Evolutionary conservation across 2,888 invertebrate genomes (phyloP), one percentile per base, ranked within the genome.

Genomic region (Lasioglossum pauxillum): DNA sequence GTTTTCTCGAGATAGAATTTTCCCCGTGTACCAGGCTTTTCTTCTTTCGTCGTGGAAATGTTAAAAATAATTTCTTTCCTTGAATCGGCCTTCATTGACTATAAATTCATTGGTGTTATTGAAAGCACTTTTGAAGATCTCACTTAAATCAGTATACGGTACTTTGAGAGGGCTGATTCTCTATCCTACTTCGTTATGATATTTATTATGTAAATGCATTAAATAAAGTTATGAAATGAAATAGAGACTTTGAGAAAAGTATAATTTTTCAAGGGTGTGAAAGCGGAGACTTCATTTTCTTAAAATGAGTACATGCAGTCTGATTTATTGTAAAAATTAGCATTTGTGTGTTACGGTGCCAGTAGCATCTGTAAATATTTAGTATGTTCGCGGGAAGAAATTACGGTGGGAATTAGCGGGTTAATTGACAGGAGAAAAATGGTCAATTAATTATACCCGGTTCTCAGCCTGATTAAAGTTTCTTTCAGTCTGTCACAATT

Each of bases 371-470:
- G 38, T n/a, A 41, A 71, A 41, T n/a, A 41, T n/a, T 41, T n/a
- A 14, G n/a, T 0, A 41, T 71, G 23, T n/a, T 71, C 5, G 12
- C 5, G 41, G 38, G 12, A 7, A n/a, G 1, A n/a, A 71, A 14
- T 41, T 10, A 5, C 38, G 14, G 23, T n/a, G 5, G 38, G 12
- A 23, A 71, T 49, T 38, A 31, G 19, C 14, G 27, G 19, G 64
- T 74, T 67, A 74, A 79, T 79, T 46, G 60, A 74, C 60, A 27
- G 38, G 23, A 23, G 49, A 19, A 16, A 53, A 75, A 27, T 64
- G 73, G 31, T 49, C 57, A 35, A 77, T 82, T 77, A 82, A 82
- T 82, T 71, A 64, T 16, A 46, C 19, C 64, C 44, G 67, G 64
- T 74, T 73, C 71, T 64, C 27, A 44, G 49, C 38, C 49, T 35